Base-by-base conservation (phyloP, 1,140 invertebrate genomes). In the Chionoecetes opilio region DNA sequence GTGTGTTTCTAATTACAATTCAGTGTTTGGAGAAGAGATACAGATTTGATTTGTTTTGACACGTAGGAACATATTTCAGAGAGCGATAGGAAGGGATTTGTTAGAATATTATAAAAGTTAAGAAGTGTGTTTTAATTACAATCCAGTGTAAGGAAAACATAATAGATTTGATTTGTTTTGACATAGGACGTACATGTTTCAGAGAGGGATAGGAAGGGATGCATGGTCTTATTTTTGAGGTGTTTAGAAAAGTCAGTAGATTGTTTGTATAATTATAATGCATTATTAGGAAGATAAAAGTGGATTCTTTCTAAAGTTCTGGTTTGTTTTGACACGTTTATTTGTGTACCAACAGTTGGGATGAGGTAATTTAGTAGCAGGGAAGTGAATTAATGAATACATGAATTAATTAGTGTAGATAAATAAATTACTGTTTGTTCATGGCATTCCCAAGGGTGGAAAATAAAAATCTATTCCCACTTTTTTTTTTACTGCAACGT, bases 401-500 rank as follows among this genome's bases (percentile, higher is more conserved):
- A 75, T 75, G 63, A 75, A 75, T 75, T 75, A 75, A 75, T 75
- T 75, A n/a, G 63, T n/a, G 63, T 75, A n/a, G 63, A 75, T 75
- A 75, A 75, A 75, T 75, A 75, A 75, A 75, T 75, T 75, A 75
- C 63, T n/a, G 63, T 75, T 75, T n/a, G 63, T 75, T 75, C 63
- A 75, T 75, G 63, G 21, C 63, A 75, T 75, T 75, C 63, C 63
- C 63, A 0, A n/a, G 21, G 63, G 21, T 26, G 21, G 6, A 75
- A 75, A 75, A 75, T n/a, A 75, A 75, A 75, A n/a, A 75, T 75
- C 21, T 75, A 75, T 75, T 75, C 63, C 63, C n/a, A 5, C 11
- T 53, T 53, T 53, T 53, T 53, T 53, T 53, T 75, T 75, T 17
- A 0, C 63, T 2, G 63, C 0, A n/a, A n/a, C 11, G n/a, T 75